Percentiles rank a stretch among this genome's conserved stretches.
These are phyloP conservation scores for Rhinoraja longicauda DNA, from an alignment of 2,797 vertebrate species.

Conservation along the genomic window DNA sequence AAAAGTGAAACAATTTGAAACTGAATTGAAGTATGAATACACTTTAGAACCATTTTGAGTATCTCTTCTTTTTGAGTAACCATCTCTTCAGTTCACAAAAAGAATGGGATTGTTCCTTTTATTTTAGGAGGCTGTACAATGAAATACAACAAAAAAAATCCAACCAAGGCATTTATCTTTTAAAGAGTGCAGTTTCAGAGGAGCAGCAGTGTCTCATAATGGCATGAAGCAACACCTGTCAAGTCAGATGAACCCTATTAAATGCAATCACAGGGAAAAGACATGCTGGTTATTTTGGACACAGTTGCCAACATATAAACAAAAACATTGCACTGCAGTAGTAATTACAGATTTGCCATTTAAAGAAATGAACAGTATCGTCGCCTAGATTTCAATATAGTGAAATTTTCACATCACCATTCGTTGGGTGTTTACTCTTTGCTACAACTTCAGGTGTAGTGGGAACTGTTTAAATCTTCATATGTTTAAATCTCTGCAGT, in stretches of 20 bases:
- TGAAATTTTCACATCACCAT: not conserved
- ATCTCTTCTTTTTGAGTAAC: too few species aligned
- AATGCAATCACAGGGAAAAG: not conserved
- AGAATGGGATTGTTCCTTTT: conserved; percentile 1
- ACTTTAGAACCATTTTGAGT: not conserved
- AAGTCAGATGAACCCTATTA: not conserved
- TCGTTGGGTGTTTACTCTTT: not conserved
- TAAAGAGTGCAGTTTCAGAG: not conserved
- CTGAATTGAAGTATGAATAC: not conserved
- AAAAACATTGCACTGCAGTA: conserved; percentile 2
- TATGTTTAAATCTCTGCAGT: not conserved
- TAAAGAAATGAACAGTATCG: conserved; percentile 3
- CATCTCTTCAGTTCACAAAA: not conserved
- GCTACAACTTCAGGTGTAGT: not conserved
- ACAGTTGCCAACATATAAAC: not conserved
- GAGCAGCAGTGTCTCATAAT: not conserved
- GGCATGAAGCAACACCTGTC: not conserved
- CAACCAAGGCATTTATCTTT: conserved; percentile 23
- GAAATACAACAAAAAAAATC: not conserved
- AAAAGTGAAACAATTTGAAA: not conserved
- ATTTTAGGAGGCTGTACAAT: conserved; percentile 7
- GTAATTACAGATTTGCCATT: conserved; percentile 8
- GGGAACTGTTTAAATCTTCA: not conserved
- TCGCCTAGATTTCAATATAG: not conserved
- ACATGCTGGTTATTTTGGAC: not conserved